Conservation (phyloP, 2,113 vertebrate species). For the Gobiocypris rarus region DNA sequence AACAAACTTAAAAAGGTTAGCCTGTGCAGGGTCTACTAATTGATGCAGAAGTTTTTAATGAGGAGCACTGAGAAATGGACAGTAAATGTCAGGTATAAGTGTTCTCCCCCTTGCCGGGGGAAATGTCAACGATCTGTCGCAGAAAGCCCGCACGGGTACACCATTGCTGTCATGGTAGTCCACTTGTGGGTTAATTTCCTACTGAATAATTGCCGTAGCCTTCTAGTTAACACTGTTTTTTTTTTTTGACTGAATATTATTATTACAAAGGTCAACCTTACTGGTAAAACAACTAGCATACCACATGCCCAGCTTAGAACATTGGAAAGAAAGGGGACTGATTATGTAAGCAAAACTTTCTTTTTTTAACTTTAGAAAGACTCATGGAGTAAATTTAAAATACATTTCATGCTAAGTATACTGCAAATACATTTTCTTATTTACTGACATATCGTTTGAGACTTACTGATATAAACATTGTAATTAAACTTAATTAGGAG, state of each 20-base stretch:
- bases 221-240: constrained; percentile 70
- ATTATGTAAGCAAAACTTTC: neutral
- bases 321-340: neutral
- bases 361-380: neutral
- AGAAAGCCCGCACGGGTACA: neutral
- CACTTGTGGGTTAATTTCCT: constrained; percentile 60
- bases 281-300: neutral
- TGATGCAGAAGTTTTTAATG: constrained; percentile 71
- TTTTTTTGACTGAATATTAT: constrained; percentile 67
- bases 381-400: neutral
- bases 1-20: constrained; percentile 68
- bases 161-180: constrained; percentile 25
- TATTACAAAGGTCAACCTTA: constrained; percentile 64
- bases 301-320: neutral
- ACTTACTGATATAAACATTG: too few species aligned
- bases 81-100: constrained; percentile 68
- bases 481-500: too few species aligned
- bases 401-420: too few species aligned
- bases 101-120: constrained; percentile 42
- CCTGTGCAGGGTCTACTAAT: constrained; percentile 66
- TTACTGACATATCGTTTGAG: too few species aligned
- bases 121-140: constrained; percentile 58
- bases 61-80: constrained; percentile 57
- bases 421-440: too few species aligned
- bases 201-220: constrained; percentile 61